phyloP scores from a whole-genome alignment of 2,113 vertebrate species.

The Istiophorus platypterus region DNA sequence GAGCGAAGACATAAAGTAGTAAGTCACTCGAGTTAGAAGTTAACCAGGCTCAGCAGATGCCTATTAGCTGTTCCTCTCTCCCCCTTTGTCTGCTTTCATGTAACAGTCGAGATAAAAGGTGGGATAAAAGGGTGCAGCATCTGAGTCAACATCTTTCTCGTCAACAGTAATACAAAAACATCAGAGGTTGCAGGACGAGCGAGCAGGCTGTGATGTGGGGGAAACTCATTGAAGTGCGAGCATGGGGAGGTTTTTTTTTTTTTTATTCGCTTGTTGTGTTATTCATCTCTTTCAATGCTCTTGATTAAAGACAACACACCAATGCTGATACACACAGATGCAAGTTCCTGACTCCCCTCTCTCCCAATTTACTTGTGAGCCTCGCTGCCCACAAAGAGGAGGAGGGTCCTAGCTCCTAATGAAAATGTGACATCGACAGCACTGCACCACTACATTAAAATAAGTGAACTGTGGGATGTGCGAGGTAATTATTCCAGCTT shows the following conservation, averaged over 20 bases:
- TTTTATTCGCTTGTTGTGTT: conserved; percentile 56
- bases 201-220: conserved; percentile 67
- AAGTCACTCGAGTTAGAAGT: conserved; percentile 66
- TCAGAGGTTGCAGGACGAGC: conserved; percentile 72
- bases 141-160: conserved; percentile 75
- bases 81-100: conserved; percentile 68
- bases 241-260: conserved; percentile 42
- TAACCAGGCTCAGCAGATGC: conserved; percentile 69
- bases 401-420: conserved; percentile 48
- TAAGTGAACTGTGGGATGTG: conserved; percentile 55
- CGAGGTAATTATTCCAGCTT: conserved; percentile 49
- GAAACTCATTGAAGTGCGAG: conserved; percentile 65
- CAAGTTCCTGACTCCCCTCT: conserved; percentile 19
- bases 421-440: conserved; percentile 54
- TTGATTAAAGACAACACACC: conserved; percentile 73
- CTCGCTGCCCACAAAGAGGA: conserved; percentile 15
- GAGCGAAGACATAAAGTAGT: conserved; percentile 60
- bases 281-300: conserved; percentile 64
- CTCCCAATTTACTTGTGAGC: conserved; percentile 46
- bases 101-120: conserved; percentile 73
- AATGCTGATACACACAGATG: conserved; percentile 51
- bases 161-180: conserved; percentile 71
- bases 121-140: conserved; percentile 71
- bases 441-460: conserved; percentile 53
- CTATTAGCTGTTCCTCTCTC: conserved; percentile 63